phyloP scores from a whole-genome alignment of 2,113 vertebrate genomes.

The Suricata suricatta region DNA sequence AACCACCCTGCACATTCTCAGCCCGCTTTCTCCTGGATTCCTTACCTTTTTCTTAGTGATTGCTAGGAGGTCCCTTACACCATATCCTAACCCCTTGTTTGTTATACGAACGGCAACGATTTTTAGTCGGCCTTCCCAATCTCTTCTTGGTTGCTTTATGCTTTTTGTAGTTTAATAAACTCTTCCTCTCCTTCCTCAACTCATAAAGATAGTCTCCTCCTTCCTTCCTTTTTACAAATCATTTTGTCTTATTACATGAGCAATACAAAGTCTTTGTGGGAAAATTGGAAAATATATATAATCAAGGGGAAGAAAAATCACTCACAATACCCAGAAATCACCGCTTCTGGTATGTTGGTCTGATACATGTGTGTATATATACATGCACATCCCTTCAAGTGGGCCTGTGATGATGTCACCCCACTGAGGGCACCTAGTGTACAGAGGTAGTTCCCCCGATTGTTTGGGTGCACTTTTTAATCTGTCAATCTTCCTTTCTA shows the following conservation, averaged over 20 bases:
- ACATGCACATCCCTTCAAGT: fast-evolving
- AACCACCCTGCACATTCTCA: neutral
- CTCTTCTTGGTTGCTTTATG: neutral
- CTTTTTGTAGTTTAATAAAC: neutral
- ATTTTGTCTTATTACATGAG: neutral
- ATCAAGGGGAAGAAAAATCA: neutral
- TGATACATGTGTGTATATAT: neutral
- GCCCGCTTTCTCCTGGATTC: neutral
- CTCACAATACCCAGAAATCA: neutral
- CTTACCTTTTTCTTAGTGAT: neutral
- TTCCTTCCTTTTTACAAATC: neutral
- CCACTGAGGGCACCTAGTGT: neutral
- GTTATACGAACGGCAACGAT: neutral
- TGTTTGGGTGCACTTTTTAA: neutral
- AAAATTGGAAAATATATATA: neutral
- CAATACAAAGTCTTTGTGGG: neutral
- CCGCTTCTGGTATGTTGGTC: neutral
- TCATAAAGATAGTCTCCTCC: neutral
- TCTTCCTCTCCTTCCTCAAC: neutral
- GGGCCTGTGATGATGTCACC: neutral
- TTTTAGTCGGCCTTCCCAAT: neutral
- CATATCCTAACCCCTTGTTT: neutral
- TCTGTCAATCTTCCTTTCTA: neutral
- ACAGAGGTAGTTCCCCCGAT: neutral
- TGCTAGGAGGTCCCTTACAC: neutral